phyloP scores from a whole-genome alignment of 1,140 invertebrate species.

The Antheraea pernyi region DNA sequence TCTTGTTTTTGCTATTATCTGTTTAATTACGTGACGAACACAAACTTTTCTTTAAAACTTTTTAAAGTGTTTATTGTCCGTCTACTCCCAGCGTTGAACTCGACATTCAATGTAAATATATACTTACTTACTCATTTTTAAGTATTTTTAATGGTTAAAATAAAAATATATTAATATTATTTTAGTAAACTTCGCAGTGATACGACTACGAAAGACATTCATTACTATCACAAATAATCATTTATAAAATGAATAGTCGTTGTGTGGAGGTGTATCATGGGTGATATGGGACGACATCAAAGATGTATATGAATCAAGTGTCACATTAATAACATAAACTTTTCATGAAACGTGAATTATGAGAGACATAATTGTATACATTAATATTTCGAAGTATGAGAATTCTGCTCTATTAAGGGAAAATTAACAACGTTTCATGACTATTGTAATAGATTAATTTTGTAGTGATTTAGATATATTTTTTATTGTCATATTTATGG shows the following conservation, averaged over 20 bases:
- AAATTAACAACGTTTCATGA: too few species aligned
- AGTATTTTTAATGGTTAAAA: background rate
- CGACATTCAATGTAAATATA: constrained; percentile 72
- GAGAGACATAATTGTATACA: background rate
- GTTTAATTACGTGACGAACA: constrained; percentile 12
- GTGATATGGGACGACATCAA: background rate
- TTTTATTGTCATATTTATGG: too few species aligned
- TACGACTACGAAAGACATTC: background rate
- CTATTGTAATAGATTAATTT: too few species aligned
- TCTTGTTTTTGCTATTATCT: constrained; percentile 22
- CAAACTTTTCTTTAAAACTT: background rate
- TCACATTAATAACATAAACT: background rate
- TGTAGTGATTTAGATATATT: too few species aligned
- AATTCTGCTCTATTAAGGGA: background rate
- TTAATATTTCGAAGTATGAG: background rate
- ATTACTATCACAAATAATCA: background rate
- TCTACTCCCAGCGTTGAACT: constrained; percentile 59
- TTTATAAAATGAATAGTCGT: background rate
- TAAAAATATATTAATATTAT: background rate
- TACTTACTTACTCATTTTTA: background rate
- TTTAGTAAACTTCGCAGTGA: too few species aligned
- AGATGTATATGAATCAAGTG: background rate
- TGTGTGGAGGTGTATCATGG: background rate
- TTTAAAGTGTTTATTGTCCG: constrained; percentile 17
- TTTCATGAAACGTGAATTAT: background rate